A percentile compares a stretch with the other conserved stretches of the same genome.
These are phyloP conservation scores for Micrasema longulum DNA, from an alignment of 1,140 invertebrate species.

Conservation along the genomic window DNA sequence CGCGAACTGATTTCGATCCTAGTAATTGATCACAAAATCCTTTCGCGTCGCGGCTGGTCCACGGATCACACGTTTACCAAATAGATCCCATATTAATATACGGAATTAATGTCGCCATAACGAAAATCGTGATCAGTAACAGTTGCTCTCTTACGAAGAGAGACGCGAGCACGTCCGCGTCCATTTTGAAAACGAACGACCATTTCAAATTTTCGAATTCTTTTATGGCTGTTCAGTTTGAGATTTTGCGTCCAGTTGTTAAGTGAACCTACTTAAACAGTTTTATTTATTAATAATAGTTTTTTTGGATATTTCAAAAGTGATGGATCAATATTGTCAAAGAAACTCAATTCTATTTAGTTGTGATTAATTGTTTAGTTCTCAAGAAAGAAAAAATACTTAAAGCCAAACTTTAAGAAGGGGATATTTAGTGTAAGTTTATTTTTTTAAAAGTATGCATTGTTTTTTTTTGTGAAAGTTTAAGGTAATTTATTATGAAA, in stretches of 20 bases:
- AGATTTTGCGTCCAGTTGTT: conserved; percentile 16
- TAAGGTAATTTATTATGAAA: too few species aligned
- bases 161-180: background rate
- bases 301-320: background rate
- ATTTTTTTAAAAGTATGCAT: too few species aligned
- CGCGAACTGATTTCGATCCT: conserved; percentile 20
- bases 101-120: background rate
- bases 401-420: too few species aligned
- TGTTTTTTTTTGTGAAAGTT: too few species aligned
- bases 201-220: background rate
- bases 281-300: background rate
- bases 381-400: too few species aligned
- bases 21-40: background rate
- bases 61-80: conserved; percentile 12
- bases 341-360: too few species aligned
- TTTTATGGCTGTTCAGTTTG: conserved; percentile 21
- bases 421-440: too few species aligned
- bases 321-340: background rate
- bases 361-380: too few species aligned
- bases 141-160: background rate
- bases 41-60: background rate
- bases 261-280: background rate
- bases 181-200: conserved; percentile 15
- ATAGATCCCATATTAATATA: background rate
- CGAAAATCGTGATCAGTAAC: conserved; percentile 8